phyloP scores from a whole-genome alignment of 92 coral and sea anemone species.

The Ricordea florida region DNA sequence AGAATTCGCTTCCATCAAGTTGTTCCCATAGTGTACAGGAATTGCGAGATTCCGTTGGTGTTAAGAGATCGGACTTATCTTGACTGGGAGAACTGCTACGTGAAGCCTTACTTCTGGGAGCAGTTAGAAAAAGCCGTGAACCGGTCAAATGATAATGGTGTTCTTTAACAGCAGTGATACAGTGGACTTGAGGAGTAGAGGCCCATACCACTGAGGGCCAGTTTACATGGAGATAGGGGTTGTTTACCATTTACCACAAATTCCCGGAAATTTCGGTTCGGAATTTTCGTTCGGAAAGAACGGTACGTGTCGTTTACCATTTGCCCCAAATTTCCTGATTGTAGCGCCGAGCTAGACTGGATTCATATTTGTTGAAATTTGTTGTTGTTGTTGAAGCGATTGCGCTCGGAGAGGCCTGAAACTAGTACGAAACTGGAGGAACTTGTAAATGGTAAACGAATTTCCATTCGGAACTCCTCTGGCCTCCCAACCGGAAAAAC shows the following conservation, averaged over 20 bases:
- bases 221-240: neutral
- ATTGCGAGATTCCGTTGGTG: slow-evolving; percentile 46
- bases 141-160: neutral
- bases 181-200: neutral
- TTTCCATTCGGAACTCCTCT: too few relatives aligned
- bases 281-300: too few relatives aligned
- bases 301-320: too few relatives aligned
- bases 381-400: too few relatives aligned
- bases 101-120: slow-evolving; percentile 68
- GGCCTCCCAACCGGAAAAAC: too few relatives aligned
- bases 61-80: slow-evolving; percentile 58
- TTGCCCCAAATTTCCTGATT: too few relatives aligned
- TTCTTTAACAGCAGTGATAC: neutral
- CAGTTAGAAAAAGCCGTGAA: slow-evolving; percentile 46
- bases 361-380: too few relatives aligned
- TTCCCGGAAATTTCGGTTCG: too few relatives aligned
- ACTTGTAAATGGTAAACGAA: too few relatives aligned
- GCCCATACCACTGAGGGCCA: neutral
- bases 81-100: slow-evolving; percentile 66
- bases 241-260: neutral
- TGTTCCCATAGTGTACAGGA: slow-evolving; percentile 63
- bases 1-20: slow-evolving; percentile 51
- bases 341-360: too few relatives aligned
- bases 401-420: too few relatives aligned
- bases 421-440: too few relatives aligned